A percentile compares a stretch with the other conserved stretches of the same genome.
Evolutionary conservation across 2,888 invertebrate genomes (phyloP).

Genomic region (Meghimatium bilineatum): DNA sequence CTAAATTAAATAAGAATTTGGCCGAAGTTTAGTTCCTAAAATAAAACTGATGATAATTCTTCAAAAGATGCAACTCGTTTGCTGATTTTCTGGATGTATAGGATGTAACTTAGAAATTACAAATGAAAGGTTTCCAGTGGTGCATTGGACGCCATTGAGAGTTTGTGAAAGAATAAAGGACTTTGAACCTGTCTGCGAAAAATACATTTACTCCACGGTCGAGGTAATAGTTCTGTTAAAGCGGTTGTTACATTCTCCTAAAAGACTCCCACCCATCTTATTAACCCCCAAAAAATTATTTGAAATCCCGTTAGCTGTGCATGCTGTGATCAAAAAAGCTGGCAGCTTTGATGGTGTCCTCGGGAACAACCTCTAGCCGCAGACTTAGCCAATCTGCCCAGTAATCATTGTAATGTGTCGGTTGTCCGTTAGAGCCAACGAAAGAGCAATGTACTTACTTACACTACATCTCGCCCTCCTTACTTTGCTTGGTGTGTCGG

Average conservation of each 20-base stretch:
- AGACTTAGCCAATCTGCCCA: conserved; percentile 19
- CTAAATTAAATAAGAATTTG: background rate
- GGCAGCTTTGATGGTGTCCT: conserved; percentile 32
- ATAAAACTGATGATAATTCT: background rate
- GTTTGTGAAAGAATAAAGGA: too few relatives aligned
- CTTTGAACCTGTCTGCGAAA: conserved; percentile 8
- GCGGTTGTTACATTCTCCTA: background rate
- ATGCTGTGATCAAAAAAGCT: conserved; percentile 44
- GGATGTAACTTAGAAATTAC: too few relatives aligned
- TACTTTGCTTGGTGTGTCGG: too few relatives aligned
- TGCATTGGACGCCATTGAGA: too few relatives aligned
- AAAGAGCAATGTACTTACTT: background rate
- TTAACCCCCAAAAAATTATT: conserved; percentile 26
- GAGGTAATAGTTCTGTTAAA: conserved; percentile 23
- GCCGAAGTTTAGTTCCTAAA: background rate
- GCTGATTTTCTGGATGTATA: background rate
- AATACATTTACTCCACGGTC: background rate
- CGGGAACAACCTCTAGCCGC: background rate
- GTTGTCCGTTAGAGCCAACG: background rate
- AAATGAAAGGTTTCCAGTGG: too few relatives aligned
- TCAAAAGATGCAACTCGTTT: background rate
- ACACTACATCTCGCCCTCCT: too few relatives aligned
- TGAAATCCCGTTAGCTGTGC: conserved; percentile 42
- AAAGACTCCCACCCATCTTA: conserved; percentile 26
- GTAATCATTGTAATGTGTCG: conserved; percentile 38